These are phyloP conservation scores for Coregonus ussuriensis DNA, from an alignment of 2,797 vertebrate species.

Conservation along the genomic window DNA sequence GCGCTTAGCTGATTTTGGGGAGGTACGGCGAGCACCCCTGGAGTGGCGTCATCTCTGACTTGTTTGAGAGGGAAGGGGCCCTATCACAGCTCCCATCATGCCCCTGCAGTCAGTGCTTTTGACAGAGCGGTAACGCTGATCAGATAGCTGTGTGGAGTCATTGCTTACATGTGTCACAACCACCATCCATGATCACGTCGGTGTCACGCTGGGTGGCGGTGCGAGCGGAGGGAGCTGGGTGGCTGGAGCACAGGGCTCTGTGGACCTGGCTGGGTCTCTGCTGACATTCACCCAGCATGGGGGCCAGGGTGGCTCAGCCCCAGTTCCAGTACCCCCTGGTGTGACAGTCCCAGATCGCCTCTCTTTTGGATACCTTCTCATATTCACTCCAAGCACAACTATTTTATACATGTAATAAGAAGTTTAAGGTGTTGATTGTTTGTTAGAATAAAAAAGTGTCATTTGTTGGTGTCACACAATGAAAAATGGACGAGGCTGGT, in stretches of 20 bases:
- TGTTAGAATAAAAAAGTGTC: background rate
- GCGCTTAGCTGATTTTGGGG: constrained; percentile 25
- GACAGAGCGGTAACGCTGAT: constrained; percentile 76
- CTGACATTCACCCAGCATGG: constrained; percentile 79
- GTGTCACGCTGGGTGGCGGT: constrained; percentile 65
- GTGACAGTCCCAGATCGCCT: constrained; percentile 64
- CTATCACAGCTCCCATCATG: constrained; percentile 69
- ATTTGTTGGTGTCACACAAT: constrained; percentile 7
- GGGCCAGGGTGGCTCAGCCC: constrained; percentile 40
- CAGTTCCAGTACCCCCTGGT: constrained; percentile 61
- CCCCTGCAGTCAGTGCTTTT: constrained; percentile 60
- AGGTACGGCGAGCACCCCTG: constrained; percentile 19
- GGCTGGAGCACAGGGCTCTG: constrained; percentile 54
- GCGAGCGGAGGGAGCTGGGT: constrained; percentile 31
- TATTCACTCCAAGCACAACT: constrained; percentile 68
- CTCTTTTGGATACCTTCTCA: constrained; percentile 60
- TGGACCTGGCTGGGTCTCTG: constrained; percentile 65
- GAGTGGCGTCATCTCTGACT: constrained; percentile 53
- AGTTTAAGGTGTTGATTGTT: constrained; percentile 11
- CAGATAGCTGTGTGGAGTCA: constrained; percentile 77
- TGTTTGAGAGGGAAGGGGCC: constrained; percentile 43
- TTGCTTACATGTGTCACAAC: constrained; percentile 76
- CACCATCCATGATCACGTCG: constrained; percentile 69
- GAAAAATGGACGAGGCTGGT: constrained; percentile 23
- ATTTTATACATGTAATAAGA: background rate